Evolutionary conservation across 2,888 invertebrate species (phyloP).

Genomic region (Tachina grossa): DNA sequence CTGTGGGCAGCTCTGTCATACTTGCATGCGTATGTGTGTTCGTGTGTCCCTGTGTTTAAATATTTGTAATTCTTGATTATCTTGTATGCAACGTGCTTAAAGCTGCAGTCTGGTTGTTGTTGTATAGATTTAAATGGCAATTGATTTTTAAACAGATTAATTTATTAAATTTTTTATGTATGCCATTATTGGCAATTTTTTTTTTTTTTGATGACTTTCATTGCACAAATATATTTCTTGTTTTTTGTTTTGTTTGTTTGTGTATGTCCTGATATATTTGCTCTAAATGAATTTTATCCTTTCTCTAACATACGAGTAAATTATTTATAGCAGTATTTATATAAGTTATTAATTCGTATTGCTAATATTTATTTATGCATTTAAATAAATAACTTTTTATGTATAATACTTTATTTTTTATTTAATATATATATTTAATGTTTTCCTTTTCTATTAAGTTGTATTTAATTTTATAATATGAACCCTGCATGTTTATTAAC

Average conservation of each 20-base stretch:
- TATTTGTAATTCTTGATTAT: neutral
- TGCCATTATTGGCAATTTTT: constrained; percentile 56
- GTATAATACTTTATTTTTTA: constrained; percentile 1
- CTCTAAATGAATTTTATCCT: neutral
- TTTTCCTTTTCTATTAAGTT: constrained; percentile 7
- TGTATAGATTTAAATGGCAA: neutral
- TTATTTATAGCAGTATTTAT: neutral
- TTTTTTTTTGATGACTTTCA: constrained; percentile 59
- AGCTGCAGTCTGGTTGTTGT: neutral
- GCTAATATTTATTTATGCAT: constrained; percentile 19
- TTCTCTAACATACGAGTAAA: neutral
- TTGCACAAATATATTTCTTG: neutral
- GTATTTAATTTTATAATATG: constrained; percentile 47
- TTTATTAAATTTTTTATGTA: constrained; percentile 52
- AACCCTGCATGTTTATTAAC: constrained; percentile 68
- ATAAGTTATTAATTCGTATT: constrained; percentile 2
- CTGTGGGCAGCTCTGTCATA: too few relatives aligned
- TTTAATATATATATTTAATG: neutral
- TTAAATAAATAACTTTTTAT: constrained; percentile 22
- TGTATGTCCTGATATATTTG: neutral
- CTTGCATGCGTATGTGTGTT: neutral
- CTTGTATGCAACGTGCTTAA: constrained; percentile 2
- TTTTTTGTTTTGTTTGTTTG: neutral
- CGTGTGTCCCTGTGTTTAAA: constrained; percentile 4
- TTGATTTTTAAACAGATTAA: constrained; percentile 51